Evolutionary conservation across 2,113 vertebrate species (phyloP).

Genomic region (Aix galericulata): DNA sequence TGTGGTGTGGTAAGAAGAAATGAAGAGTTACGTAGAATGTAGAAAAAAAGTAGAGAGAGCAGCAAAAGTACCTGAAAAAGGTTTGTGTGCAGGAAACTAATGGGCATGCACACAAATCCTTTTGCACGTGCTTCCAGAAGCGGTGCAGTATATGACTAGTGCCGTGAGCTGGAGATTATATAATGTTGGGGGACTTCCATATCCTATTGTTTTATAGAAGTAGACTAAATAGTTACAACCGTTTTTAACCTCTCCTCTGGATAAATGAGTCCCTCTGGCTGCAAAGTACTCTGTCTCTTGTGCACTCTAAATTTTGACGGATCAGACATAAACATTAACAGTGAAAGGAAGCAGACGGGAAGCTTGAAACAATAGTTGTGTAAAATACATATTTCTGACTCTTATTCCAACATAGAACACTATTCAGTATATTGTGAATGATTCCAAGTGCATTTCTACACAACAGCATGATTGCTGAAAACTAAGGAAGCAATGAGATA

Average conservation of each 20-base stretch:
- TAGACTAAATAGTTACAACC: not conserved
- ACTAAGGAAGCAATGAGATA: not conserved
- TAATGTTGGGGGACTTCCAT: not conserved
- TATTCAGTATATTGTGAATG: not conserved
- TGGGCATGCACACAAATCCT: not conserved
- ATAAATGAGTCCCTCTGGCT: not conserved
- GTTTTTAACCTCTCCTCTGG: not conserved
- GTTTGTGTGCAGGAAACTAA: not conserved
- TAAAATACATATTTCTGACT: not conserved
- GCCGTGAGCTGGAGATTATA: not conserved
- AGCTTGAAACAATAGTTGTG: not conserved
- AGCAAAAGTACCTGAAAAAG: not conserved
- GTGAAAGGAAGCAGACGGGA: not conserved
- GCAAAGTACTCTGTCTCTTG: not conserved
- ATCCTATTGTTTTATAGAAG: not conserved
- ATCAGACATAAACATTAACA: not conserved
- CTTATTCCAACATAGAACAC: not conserved
- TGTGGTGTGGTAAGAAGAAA: not conserved
- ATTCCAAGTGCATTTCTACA: not conserved
- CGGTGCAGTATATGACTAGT: not conserved
- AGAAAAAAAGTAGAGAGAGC: not conserved
- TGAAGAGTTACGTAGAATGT: not conserved
- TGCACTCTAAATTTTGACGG: not conserved
- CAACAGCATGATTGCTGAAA: not conserved
- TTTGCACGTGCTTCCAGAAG: not conserved